Percentiles rank a stretch among this genome's conserved stretches.
Conservation (phyloP, 2,113 vertebrate genomes). For the Brachyistius frenatus region DNA sequence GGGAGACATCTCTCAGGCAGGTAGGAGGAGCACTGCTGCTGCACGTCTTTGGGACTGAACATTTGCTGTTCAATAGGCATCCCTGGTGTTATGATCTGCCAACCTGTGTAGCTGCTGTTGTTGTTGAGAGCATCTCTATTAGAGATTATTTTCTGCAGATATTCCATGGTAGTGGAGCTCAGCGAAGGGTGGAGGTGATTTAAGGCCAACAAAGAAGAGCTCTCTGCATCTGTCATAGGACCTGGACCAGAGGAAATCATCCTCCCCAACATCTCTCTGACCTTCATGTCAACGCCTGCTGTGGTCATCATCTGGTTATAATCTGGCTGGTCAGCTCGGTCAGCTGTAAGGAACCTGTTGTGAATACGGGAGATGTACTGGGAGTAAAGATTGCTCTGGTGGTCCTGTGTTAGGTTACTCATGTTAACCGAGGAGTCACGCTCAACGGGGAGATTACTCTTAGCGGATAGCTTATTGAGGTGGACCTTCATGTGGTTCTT, state of each 20-base stretch:
- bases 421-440: conserved; percentile 79
- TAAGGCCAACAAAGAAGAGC: conserved; percentile 90
- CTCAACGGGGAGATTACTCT: conserved; percentile 85
- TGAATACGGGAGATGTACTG: conserved; percentile 95
- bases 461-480: conserved; percentile 95
- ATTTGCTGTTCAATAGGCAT: conserved; percentile 92
- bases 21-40: conserved; percentile 74
- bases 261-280: conserved; percentile 94
- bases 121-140: conserved; percentile 89
- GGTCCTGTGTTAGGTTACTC: conserved; percentile 89
- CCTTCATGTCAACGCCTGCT: conserved; percentile 91
- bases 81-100: conserved; percentile 96
- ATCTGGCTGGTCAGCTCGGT: conserved; percentile 89
- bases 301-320: conserved; percentile 90
- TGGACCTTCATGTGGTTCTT: conserved; percentile 99
- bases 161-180: conserved; percentile 93
- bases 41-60: conserved; percentile 90
- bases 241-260: conserved; percentile 89
- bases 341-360: conserved; percentile 90
- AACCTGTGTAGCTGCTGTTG: conserved; percentile 92
- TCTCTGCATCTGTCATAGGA: conserved; percentile 88
- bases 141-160: conserved; percentile 92
- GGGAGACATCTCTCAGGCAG: conserved; percentile 84
- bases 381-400: conserved; percentile 92
- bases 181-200: conserved; percentile 91